Evolutionary conservation across 2,888 invertebrate species (phyloP).

Genomic region (Chesias legatella): DNA sequence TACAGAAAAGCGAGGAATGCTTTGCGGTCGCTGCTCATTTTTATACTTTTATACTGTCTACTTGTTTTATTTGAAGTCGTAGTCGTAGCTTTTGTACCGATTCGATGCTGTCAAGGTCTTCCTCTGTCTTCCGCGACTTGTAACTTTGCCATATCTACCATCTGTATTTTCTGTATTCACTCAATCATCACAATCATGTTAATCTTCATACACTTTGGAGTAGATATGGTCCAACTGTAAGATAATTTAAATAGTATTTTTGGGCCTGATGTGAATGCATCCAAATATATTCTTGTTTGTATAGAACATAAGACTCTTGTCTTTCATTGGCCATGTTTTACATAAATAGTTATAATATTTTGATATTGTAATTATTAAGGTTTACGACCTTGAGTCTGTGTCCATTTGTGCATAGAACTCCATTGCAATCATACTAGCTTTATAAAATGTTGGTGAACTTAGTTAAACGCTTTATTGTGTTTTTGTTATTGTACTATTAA

Average conservation of each 20-base stretch:
- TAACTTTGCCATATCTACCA: constrained; percentile 30
- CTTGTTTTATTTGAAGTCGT: constrained; percentile 28
- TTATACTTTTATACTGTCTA: constrained; percentile 74
- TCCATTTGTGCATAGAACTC: constrained; percentile 51
- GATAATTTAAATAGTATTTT: constrained; percentile 2
- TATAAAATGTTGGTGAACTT: constrained; percentile 70
- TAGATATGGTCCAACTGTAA: constrained; percentile 12
- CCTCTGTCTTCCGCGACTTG: constrained; percentile 63
- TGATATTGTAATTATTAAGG: constrained; percentile 57
- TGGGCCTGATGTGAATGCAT: background rate
- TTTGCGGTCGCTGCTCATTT: constrained; percentile 60
- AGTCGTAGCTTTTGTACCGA: constrained; percentile 29
- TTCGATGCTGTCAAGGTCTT: constrained; percentile 50
- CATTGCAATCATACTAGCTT: constrained; percentile 63
- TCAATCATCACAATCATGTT: constrained; percentile 14
- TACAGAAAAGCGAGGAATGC: constrained; percentile 55
- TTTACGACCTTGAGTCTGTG: constrained; percentile 34
- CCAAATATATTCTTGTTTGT: constrained; percentile 30
- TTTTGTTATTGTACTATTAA: constrained; percentile 73
- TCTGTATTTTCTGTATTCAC: constrained; percentile 20
- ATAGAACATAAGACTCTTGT: constrained; percentile 66
- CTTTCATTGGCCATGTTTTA: constrained; percentile 65
- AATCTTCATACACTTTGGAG: constrained; percentile 12
- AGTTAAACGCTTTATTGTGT: constrained; percentile 74
- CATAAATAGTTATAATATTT: constrained; percentile 68